phyloP scores from a whole-genome alignment of 2,888 invertebrate species.

The Gymnoscelis rufifasciata region DNA sequence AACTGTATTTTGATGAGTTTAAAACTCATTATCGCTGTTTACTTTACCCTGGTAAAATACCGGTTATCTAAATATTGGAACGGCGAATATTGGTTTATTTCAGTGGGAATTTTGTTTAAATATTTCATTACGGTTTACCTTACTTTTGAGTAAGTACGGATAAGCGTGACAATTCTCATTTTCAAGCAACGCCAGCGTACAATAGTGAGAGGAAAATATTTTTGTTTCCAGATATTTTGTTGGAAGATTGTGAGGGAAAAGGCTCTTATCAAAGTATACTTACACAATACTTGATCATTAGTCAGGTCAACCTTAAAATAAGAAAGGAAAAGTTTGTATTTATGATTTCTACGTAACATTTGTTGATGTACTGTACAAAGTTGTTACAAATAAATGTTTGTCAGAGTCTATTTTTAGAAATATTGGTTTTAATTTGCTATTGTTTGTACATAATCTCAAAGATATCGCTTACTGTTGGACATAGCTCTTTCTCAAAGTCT shows the following conservation, averaged over 20 bases:
- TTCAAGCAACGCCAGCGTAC: neutral
- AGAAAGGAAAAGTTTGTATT: too few relatives aligned
- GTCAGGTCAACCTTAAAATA: too few relatives aligned
- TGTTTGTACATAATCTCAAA: too few relatives aligned
- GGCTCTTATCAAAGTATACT: neutral
- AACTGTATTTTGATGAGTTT: conserved; percentile 8
- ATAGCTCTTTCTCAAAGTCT: too few relatives aligned
- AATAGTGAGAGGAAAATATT: neutral
- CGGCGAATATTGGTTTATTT: conserved; percentile 18
- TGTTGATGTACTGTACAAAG: too few relatives aligned
- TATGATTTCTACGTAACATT: too few relatives aligned
- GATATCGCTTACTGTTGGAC: too few relatives aligned
- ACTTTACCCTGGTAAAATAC: conserved; percentile 22
- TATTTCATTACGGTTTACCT: conserved; percentile 10
- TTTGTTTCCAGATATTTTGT: conserved; percentile 1
- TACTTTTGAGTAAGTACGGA: conserved; percentile 1
- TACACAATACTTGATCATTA: too few relatives aligned
- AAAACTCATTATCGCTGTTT: conserved; percentile 15
- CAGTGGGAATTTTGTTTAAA: conserved; percentile 15
- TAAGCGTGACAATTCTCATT: conserved; percentile 3
- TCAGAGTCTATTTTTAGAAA: too few relatives aligned
- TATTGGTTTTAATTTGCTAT: too few relatives aligned
- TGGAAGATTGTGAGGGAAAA: neutral
- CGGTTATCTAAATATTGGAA: conserved; percentile 21
- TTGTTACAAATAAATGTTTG: too few relatives aligned